phyloP scores from a whole-genome alignment of 2,888 invertebrate genomes.

The Cataglyphis altisquamis region DNA sequence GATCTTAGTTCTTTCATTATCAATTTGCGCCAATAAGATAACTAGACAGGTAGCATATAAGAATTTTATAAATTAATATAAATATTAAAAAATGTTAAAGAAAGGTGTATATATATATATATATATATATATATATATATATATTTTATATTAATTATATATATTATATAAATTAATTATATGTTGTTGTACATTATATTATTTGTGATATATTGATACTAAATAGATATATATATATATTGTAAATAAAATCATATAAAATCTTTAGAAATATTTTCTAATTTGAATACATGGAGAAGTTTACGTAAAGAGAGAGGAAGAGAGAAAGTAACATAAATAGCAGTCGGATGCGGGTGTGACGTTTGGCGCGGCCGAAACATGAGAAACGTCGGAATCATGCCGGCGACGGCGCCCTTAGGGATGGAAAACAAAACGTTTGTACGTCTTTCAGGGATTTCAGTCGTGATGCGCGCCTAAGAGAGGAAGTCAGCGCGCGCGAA shows the following conservation, averaged over 20 bases:
- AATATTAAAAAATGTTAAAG: not conserved
- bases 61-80: not conserved
- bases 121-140: too few relatives aligned
- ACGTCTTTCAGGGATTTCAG: conserved; percentile 32
- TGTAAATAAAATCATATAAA: not conserved
- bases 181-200: too few relatives aligned
- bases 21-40: not conserved
- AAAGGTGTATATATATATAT: too few relatives aligned
- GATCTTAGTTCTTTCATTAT: not conserved
- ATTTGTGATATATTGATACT: not conserved
- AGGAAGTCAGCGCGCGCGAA: conserved; percentile 36
- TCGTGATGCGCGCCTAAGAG: conserved; percentile 36
- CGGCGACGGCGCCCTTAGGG: conserved; percentile 33
- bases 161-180: too few relatives aligned
- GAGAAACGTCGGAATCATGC: conserved; percentile 15
- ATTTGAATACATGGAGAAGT: not conserved
- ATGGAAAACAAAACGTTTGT: conserved; percentile 52
- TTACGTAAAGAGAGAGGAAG: not conserved
- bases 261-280: not conserved
- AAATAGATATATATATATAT: not conserved
- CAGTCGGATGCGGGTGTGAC: conserved; percentile 44
- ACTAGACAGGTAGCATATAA: not conserved
- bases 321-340: conserved; percentile 27
- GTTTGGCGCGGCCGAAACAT: conserved; percentile 36
- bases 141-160: too few relatives aligned